These are phyloP conservation scores for Clarias pachynema DNA, from an alignment of 2,797 vertebrate species.

Conservation along the genomic window DNA sequence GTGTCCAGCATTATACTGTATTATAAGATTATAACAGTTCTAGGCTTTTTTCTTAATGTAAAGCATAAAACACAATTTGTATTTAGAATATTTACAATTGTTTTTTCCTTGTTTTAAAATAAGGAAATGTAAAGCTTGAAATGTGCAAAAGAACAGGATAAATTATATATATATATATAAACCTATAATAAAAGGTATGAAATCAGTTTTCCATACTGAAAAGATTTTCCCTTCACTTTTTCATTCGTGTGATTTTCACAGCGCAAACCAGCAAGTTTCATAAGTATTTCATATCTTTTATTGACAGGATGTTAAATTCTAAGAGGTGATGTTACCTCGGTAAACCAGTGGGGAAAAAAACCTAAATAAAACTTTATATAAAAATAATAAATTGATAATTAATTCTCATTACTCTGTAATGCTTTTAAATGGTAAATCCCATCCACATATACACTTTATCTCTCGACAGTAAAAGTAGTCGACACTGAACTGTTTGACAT, in stretches of 20 bases:
- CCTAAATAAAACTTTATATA: neutral
- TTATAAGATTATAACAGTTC: neutral
- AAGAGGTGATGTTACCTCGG: neutral
- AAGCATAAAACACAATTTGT: neutral
- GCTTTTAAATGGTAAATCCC: neutral
- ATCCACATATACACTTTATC: neutral
- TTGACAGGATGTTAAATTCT: neutral
- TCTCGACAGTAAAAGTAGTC: neutral
- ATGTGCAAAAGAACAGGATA: neutral
- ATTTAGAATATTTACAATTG: neutral
- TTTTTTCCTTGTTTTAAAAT: neutral
- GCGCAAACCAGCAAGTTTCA: neutral
- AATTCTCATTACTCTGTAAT: neutral
- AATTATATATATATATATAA: neutral
- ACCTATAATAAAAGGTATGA: neutral
- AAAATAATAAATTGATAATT: neutral
- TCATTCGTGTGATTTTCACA: constrained; percentile 3
- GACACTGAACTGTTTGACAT: neutral
- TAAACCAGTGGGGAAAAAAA: neutral
- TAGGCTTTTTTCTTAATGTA: neutral
- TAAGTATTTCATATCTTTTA: neutral
- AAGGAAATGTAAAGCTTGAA: neutral
- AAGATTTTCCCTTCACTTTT: neutral
- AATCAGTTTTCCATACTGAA: too few species aligned
- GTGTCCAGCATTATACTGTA: neutral